Evolutionary conservation across 2,797 vertebrate genomes (phyloP), one percentile per base, ranked within the genome.

Genomic region (Salmo trutta): DNA sequence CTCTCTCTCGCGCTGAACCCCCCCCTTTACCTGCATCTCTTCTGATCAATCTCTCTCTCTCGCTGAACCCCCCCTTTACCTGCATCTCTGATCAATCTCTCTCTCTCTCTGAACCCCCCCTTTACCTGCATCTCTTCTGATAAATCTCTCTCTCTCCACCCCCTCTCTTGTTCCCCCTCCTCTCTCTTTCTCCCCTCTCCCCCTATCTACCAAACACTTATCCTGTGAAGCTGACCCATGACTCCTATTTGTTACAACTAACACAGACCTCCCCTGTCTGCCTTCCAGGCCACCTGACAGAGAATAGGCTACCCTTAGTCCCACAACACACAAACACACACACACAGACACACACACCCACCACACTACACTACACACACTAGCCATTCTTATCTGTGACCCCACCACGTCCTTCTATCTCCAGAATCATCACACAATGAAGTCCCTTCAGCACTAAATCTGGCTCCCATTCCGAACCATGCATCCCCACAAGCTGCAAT

Each of bases 221-320:
- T 81, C 78, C 81, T 85, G 77, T 81, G 78, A 81, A 75, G 76
- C 74, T 81, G 81, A 82, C 82, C 24, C 79, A 24, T 47, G 41
- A 47, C 41, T 47, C 41, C 41, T 47, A 47, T 10, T 41, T 47
- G 41, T 47, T 47, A 15, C 24, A 31, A 29, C 3, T 15, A 24
- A 67, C 62, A 82, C 83, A 75, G 71, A 77, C 78, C 74, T 74
- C 77, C 68, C 78, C 79, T 87, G 84, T 79, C 80, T 79, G 31
- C 77, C 81, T 79, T 87, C 73, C 78, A 29, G 41, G 77, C 89
- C 90, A 93, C 90, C 91, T 92, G 91, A 87, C 82, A 67, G 33
- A 66, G 72, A 83, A 69, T 84, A 79, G 79, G 76, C 53, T 75
- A 77, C 41, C 41, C 41, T 47, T 8, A 47, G 41, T 47, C 10